phyloP scores from a whole-genome alignment of 1,140 invertebrate genomes.

The Oncopeltus fasciatus region DNA sequence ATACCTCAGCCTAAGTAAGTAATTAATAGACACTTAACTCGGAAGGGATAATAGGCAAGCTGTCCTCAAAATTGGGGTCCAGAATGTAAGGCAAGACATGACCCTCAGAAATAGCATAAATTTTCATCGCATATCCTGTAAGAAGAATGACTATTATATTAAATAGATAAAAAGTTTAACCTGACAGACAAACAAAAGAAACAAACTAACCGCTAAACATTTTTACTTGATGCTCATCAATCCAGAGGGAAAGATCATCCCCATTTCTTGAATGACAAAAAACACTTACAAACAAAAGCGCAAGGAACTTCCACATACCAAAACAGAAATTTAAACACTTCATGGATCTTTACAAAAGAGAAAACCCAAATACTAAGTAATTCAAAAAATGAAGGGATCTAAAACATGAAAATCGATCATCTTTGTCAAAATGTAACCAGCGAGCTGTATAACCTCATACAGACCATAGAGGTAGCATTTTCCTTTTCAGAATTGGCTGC shows the following conservation, averaged over 20 bases:
- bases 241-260: slow-evolving; percentile 66
- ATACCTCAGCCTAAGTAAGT: too few relatives aligned
- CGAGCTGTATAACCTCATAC: too few relatives aligned
- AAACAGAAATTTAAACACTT: not conserved
- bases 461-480: too few relatives aligned
- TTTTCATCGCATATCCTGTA: slow-evolving; percentile 69
- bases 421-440: too few relatives aligned
- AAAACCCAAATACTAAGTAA: too few relatives aligned
- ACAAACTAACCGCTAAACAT: slow-evolving; percentile 66
- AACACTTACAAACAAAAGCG: slow-evolving; percentile 8
- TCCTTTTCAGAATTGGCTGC: too few relatives aligned
- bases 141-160: slow-evolving; percentile 23
- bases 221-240: slow-evolving; percentile 74
- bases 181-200: not conserved
- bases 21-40: too few relatives aligned
- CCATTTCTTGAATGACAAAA: slow-evolving; percentile 12
- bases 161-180: not conserved
- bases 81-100: slow-evolving; percentile 68
- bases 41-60: slow-evolving; percentile 75
- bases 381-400: too few relatives aligned
- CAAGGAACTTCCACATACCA: not conserved
- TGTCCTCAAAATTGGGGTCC: slow-evolving; percentile 77
- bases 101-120: slow-evolving; percentile 75
- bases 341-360: not conserved
- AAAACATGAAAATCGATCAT: too few relatives aligned